These are phyloP conservation scores for Andricus quercusramuli DNA, from an alignment of 2,888 invertebrate genomes.

Conservation along the genomic window DNA sequence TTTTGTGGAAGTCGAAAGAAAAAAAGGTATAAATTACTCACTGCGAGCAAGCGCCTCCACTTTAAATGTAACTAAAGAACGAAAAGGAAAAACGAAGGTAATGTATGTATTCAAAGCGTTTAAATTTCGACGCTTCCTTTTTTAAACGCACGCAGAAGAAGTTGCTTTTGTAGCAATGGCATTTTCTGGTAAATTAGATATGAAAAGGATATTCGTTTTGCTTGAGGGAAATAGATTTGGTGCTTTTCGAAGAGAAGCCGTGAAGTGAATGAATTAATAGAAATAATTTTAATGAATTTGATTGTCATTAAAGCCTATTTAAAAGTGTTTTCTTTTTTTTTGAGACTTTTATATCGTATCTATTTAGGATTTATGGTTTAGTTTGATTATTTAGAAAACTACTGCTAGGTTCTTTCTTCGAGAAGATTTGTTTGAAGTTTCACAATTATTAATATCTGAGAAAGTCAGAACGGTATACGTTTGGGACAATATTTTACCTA, in stretches of 20 bases:
- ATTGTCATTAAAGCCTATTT: too few relatives aligned
- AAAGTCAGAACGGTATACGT: too few relatives aligned
- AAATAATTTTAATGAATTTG: too few relatives aligned
- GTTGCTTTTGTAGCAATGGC: neutral
- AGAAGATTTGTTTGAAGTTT: too few relatives aligned
- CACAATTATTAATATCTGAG: too few relatives aligned
- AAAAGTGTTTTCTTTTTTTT: too few relatives aligned
- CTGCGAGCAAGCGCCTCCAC: constrained; percentile 17
- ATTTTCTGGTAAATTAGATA: constrained; percentile 3
- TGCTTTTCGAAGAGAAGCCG: neutral
- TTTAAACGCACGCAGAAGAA: constrained; percentile 1
- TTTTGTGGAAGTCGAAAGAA: constrained; percentile 19
- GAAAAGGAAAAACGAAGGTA: constrained; percentile 12
- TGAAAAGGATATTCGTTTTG: neutral
- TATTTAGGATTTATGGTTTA: too few relatives aligned
- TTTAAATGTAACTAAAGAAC: constrained; percentile 32
- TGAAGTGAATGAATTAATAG: neutral
- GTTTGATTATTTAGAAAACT: too few relatives aligned
- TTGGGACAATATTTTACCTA: too few relatives aligned
- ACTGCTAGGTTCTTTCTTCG: too few relatives aligned
- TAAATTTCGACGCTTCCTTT: constrained; percentile 11
- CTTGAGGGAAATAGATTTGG: neutral
- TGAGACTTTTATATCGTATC: too few relatives aligned
- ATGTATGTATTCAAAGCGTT: constrained; percentile 19
- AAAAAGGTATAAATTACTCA: constrained; percentile 30